A percentile compares a stretch with the other conserved stretches of the same genome.
phyloP scores from a whole-genome alignment of 2,113 vertebrate species.

The Cyphotilapia sp. region DNA sequence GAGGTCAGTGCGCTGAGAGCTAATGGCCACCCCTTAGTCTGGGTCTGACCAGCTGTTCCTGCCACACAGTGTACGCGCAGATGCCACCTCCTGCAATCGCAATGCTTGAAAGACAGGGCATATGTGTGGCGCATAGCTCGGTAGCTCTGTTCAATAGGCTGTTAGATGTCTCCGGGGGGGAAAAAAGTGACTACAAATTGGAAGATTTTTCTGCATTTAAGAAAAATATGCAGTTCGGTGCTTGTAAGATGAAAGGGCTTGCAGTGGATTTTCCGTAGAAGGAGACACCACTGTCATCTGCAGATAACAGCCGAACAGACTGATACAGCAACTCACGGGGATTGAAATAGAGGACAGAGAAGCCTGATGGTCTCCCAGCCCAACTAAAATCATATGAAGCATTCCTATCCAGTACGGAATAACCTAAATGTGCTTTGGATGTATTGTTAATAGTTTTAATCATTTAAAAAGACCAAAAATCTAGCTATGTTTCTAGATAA shows the following conservation, averaged over 20 bases:
- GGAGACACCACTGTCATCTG: neutral
- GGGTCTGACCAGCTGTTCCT: constrained; percentile 57
- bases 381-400: neutral
- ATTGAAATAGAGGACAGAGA: neutral
- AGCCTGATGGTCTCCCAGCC: neutral
- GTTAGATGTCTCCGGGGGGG: neutral
- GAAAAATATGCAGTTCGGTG: neutral
- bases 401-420: neutral
- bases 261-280: neutral
- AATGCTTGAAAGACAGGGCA: neutral
- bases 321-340: neutral
- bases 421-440: neutral
- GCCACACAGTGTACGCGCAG: constrained; percentile 11
- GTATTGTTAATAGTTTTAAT: neutral
- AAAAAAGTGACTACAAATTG: neutral
- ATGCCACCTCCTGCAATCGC: constrained; percentile 32
- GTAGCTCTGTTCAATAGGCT: neutral
- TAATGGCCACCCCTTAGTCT: constrained; percentile 50
- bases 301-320: neutral
- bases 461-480: neutral
- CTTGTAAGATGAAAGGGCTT: neutral
- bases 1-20: constrained; percentile 33
- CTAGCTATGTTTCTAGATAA: neutral
- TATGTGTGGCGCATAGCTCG: neutral
- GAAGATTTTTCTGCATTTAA: neutral